Conservation (phyloP, 35 echinoderm and acorn worm species). For the Ophioderma brevispina region DNA sequence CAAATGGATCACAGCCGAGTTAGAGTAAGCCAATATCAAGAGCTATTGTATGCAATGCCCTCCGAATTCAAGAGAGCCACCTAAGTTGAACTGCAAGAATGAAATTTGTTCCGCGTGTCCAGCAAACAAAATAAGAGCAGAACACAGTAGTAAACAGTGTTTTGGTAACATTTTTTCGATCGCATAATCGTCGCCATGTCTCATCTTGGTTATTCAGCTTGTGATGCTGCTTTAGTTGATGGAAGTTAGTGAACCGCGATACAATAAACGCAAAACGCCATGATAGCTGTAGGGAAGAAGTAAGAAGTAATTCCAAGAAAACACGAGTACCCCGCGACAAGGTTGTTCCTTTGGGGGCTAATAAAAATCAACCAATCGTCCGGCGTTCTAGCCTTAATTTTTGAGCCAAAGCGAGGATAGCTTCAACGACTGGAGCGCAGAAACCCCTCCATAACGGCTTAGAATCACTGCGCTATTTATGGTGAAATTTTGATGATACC, state of each 20-base stretch:
- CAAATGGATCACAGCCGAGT: constrained; percentile 75
- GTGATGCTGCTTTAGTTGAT: background rate
- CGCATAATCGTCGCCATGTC: background rate
- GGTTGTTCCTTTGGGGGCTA: background rate
- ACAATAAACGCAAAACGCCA: constrained; percentile 63
- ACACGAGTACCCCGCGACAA: background rate
- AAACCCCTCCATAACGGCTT: constrained; percentile 34
- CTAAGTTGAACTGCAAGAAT: constrained; percentile 75
- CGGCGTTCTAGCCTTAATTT: background rate
- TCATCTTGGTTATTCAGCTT: background rate
- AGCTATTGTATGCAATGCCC: constrained; percentile 55
- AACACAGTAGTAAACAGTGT: constrained; percentile 41
- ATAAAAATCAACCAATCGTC: constrained; percentile 5
- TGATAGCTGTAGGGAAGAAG: constrained; percentile 59
- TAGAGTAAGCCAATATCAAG: constrained; percentile 54
- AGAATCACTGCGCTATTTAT: constrained; percentile 37
- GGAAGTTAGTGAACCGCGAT: constrained; percentile 55
- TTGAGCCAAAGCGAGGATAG: background rate
- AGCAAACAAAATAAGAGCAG: constrained; percentile 69
- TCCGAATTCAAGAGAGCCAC: constrained; percentile 60
- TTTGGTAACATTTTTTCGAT: constrained; percentile 28
- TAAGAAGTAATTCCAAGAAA: constrained; percentile 75
- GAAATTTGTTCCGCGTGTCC: constrained; percentile 84
- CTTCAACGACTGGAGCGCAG: background rate
- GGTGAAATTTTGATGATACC: constrained; percentile 48